A percentile compares a stretch with the other conserved stretches of the same genome.
phyloP scores from a whole-genome alignment of 2,888 invertebrate species.

The Pachymerium ferrugineum region DNA sequence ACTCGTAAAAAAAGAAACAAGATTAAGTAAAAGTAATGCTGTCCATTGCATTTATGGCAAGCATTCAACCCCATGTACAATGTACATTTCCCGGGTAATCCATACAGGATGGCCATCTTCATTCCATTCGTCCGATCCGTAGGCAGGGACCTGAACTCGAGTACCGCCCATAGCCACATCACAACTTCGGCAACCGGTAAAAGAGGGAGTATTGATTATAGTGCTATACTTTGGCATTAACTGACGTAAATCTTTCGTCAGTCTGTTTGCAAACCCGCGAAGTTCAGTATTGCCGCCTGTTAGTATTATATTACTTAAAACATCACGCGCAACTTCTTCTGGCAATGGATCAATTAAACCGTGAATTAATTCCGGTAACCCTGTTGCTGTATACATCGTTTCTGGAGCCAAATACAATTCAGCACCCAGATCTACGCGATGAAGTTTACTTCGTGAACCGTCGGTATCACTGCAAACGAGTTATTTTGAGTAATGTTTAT shows the following conservation, averaged over 20 bases:
- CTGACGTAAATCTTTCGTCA: slow-evolving; percentile 47
- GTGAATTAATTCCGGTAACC: slow-evolving; percentile 48
- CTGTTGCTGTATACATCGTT: slow-evolving; percentile 49
- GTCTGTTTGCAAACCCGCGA: slow-evolving; percentile 47
- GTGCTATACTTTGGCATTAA: slow-evolving; percentile 46
- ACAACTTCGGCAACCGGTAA: slow-evolving; percentile 48
- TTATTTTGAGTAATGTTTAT: background rate
- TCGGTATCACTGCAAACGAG: background rate
- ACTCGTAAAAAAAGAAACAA: no score
- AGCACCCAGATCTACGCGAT: slow-evolving; percentile 48
- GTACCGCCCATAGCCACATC: slow-evolving; percentile 50
- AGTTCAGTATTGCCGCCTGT: slow-evolving; percentile 51
- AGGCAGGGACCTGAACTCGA: slow-evolving; percentile 47
- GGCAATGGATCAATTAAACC: slow-evolving; percentile 47
- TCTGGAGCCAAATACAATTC: slow-evolving; percentile 50
- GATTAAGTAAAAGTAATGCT: background rate
- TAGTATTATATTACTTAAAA: slow-evolving; percentile 48
- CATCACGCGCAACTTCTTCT: slow-evolving; percentile 46
- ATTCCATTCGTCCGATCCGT: slow-evolving; percentile 34
- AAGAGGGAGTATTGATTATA: slow-evolving; percentile 45
- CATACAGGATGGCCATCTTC: slow-evolving; percentile 48
- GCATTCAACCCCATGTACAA: slow-evolving; percentile 45
- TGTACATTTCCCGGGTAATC: slow-evolving; percentile 50
- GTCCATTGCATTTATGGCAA: background rate
- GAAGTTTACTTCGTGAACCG: slow-evolving; percentile 35